Evolutionary conservation across 2,113 vertebrate species (phyloP).

Genomic region (Eretmochelys imbricata): DNA sequence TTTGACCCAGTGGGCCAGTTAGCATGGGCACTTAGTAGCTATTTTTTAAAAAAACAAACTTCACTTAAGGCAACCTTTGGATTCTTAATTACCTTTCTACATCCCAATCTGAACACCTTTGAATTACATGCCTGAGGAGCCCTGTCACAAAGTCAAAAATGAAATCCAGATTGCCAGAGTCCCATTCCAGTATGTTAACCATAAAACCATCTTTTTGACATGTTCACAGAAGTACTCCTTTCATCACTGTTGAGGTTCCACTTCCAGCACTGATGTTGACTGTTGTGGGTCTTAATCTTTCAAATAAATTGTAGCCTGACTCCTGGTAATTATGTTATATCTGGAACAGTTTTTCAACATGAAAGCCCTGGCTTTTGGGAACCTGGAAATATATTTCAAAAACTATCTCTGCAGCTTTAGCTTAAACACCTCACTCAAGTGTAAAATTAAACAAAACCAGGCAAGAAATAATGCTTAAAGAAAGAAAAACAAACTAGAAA

Average conservation of each 20-base stretch:
- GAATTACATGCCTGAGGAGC: background rate
- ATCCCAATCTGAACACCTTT: background rate
- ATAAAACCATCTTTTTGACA: background rate
- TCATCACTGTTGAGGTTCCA: background rate
- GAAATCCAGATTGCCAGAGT: background rate
- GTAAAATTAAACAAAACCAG: conserved; percentile 66
- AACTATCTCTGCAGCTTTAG: conserved; percentile 18
- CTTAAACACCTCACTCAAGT: conserved; percentile 50
- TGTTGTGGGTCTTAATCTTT: background rate
- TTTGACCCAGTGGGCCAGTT: background rate
- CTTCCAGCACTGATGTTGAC: background rate
- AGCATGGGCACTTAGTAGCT: background rate
- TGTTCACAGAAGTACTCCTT: background rate
- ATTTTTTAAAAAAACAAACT: background rate
- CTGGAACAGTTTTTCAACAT: background rate
- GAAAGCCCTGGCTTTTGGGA: background rate
- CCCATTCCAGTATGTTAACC: background rate
- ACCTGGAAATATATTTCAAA: background rate
- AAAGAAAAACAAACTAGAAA: conserved; percentile 56
- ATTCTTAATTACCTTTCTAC: background rate
- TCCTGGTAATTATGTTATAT: conserved; percentile 13
- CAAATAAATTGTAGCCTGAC: background rate
- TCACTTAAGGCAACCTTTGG: background rate
- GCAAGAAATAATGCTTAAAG: conserved; percentile 46
- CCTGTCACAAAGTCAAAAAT: background rate